Evolutionary conservation across 2,797 vertebrate genomes (phyloP).

Genomic region (Gouania willdenowi): DNA sequence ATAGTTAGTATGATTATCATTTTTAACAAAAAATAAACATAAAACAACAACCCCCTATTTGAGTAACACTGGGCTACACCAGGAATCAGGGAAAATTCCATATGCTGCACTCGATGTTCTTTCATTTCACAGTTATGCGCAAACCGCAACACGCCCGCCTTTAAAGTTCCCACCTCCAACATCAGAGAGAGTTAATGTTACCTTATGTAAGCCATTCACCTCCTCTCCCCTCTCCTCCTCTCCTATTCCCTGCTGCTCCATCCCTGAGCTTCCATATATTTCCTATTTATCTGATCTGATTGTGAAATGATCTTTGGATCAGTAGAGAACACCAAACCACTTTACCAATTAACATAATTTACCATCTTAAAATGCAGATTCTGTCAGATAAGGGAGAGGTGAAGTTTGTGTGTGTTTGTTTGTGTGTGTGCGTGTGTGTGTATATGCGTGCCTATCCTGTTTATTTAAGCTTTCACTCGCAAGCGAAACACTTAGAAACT

Average conservation of each 20-base stretch:
- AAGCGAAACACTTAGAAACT: constrained; percentile 30
- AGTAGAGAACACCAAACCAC: constrained; percentile 38
- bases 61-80: no score
- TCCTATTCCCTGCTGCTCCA: constrained; percentile 10
- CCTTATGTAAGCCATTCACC: constrained; percentile 34
- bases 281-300: constrained; percentile 34
- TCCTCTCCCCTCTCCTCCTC: constrained; percentile 28
- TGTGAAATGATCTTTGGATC: constrained; percentile 36
- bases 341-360: constrained; percentile 53
- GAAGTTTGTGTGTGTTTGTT: not conserved
- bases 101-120: no score
- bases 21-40: no score
- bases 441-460: constrained; percentile 17
- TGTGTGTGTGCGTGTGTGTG: no score
- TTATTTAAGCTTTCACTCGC: constrained; percentile 37
- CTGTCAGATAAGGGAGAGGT: constrained; percentile 31
- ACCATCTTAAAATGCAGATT: constrained; percentile 31
- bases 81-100: no score
- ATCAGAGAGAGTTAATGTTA: constrained; percentile 22
- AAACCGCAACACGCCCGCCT: constrained; percentile 12
- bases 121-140: no score
- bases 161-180: constrained; percentile 31
- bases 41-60: no score
- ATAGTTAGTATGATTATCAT: no score
- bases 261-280: constrained; percentile 35